phyloP scores from a whole-genome alignment of 2,797 vertebrate species.

The Leptatherina wallacei region DNA sequence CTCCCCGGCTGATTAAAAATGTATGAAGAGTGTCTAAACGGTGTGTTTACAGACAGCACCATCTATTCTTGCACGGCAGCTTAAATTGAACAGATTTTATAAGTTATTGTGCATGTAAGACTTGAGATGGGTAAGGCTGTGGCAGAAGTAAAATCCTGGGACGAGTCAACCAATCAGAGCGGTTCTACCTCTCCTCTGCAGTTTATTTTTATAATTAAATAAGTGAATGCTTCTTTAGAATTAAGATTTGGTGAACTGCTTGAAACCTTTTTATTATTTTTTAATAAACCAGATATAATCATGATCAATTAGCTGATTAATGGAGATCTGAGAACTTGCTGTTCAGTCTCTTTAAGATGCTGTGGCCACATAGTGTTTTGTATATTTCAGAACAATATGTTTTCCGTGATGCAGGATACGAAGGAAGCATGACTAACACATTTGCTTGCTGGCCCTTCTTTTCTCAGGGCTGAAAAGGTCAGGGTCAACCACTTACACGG shows the following conservation, averaged over 20 bases:
- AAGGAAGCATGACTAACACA: conserved; percentile 14
- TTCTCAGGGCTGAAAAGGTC: conserved; percentile 44
- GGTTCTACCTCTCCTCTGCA: background rate
- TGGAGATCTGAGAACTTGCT: conserved; percentile 6
- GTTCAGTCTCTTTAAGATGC: background rate
- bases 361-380: background rate
- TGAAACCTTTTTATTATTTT: background rate
- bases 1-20: background rate
- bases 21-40: background rate
- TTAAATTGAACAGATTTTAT: background rate
- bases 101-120: background rate
- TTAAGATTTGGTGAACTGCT: background rate
- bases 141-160: background rate
- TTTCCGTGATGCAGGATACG: conserved; percentile 12
- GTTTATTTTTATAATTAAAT: too few relatives aligned
- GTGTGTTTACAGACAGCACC: background rate
- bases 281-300: background rate
- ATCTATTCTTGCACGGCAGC: background rate
- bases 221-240: background rate
- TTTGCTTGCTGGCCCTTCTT: conserved; percentile 15
- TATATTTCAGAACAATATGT: conserved; percentile 2
- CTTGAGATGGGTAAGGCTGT: background rate
- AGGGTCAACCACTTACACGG: conserved; percentile 70
- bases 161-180: background rate
- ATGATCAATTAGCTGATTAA: background rate